Conservation (phyloP, 2,797 vertebrate genomes). For the Chrysolophus pictus region DNA sequence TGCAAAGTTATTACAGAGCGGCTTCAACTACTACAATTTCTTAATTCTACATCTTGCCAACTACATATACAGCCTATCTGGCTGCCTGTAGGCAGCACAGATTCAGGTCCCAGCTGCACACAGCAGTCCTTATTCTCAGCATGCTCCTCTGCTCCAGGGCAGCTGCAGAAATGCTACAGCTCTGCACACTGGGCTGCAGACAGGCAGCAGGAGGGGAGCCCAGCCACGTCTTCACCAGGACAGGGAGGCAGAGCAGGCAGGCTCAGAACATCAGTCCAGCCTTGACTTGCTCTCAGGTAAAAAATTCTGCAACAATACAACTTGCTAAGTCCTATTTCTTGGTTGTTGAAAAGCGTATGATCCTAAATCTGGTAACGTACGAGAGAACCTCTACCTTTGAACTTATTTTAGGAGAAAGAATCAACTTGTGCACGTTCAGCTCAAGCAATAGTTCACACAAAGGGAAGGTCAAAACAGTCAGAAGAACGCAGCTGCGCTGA, state of each 20-base stretch:
- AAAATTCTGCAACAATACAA: neutral
- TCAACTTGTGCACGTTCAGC: constrained; percentile 43
- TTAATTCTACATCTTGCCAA: neutral
- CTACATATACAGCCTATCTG: neutral
- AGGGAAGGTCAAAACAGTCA: constrained; percentile 19
- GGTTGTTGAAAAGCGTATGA: neutral
- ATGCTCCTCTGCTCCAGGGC: neutral
- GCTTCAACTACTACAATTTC: neutral
- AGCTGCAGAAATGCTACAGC: neutral
- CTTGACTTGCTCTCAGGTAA: neutral
- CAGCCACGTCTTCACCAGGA: neutral
- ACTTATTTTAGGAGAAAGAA: constrained; percentile 51
- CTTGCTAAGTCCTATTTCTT: neutral
- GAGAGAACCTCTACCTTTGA: constrained; percentile 56
- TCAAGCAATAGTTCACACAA: neutral
- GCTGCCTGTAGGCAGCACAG: neutral
- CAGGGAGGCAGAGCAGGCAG: neutral
- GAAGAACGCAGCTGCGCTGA: neutral
- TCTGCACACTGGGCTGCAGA: neutral
- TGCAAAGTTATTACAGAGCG: neutral
- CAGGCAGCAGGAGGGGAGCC: neutral
- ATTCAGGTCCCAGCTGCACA: neutral
- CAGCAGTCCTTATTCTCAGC: neutral
- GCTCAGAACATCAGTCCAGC: neutral
- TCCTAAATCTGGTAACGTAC: neutral